A percentile compares a stretch with the other conserved stretches of the same genome.
phyloP scores from a whole-genome alignment of 2,797 vertebrate species.

The Adelosebastes latens region DNA sequence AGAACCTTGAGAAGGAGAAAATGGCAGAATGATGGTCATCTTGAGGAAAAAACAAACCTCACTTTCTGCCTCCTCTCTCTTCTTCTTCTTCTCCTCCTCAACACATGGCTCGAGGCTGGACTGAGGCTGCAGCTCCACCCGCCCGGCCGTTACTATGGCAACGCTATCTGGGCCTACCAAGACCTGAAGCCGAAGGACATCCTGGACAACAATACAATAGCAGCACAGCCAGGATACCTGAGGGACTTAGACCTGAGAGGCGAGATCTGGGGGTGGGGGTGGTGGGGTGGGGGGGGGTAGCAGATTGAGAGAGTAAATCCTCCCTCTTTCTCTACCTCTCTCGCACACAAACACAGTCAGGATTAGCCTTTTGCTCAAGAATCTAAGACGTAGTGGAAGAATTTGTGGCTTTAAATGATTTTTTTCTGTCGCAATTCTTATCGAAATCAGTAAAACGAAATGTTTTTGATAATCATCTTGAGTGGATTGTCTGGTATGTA shows the following conservation, averaged over 20 bases:
- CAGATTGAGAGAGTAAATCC: slow-evolving; percentile 73
- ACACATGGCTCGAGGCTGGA: slow-evolving; percentile 78
- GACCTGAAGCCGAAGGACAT: slow-evolving; percentile 87
- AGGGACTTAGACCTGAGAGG: slow-evolving; percentile 80
- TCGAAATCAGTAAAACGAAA: background rate
- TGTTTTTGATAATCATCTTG: slow-evolving; percentile 12
- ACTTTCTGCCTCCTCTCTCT: slow-evolving; percentile 55
- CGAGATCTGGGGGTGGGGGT: slow-evolving; percentile 55
- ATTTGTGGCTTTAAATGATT: slow-evolving; percentile 30
- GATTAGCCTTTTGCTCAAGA: slow-evolving; percentile 59
- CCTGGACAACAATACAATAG: slow-evolving; percentile 86
- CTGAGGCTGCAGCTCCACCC: slow-evolving; percentile 79
- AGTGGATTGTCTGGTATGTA: slow-evolving; percentile 34
- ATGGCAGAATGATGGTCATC: slow-evolving; percentile 39
- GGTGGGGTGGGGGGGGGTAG: slow-evolving; percentile 18
- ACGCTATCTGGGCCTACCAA: slow-evolving; percentile 86
- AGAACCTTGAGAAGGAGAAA: background rate
- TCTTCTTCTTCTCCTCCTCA: slow-evolving; percentile 63
- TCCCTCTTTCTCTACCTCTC: slow-evolving; percentile 62
- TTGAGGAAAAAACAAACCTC: slow-evolving; percentile 51
- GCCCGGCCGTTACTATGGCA: slow-evolving; percentile 81
- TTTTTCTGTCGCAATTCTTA: background rate
- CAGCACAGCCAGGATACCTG: slow-evolving; percentile 80
- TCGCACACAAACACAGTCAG: slow-evolving; percentile 60
- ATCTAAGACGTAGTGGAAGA: slow-evolving; percentile 43